These are phyloP conservation scores for Asteroscopus sphinx DNA, from an alignment of 2,888 invertebrate species.

Conservation along the genomic window DNA sequence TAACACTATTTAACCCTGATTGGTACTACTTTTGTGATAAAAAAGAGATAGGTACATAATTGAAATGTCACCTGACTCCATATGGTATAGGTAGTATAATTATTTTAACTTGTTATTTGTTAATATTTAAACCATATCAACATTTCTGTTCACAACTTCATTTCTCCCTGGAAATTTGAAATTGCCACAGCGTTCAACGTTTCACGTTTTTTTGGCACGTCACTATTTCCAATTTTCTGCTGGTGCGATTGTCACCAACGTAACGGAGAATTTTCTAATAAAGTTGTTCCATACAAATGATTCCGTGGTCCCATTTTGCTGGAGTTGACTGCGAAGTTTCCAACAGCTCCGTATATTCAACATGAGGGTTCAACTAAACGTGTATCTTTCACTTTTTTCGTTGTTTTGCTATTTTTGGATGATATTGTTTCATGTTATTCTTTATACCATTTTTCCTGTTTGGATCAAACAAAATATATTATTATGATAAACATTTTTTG, in stretches of 20 bases:
- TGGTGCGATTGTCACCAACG: conserved; percentile 56
- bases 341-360: conserved; percentile 31
- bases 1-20: too few relatives aligned
- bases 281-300: conserved; percentile 59
- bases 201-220: conserved; percentile 60
- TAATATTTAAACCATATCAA: too few relatives aligned
- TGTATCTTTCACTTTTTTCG: conserved; percentile 29
- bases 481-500: neutral
- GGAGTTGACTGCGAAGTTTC: conserved; percentile 36
- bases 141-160: neutral
- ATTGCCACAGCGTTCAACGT: conserved; percentile 21
- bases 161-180: conserved; percentile 18
- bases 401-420: conserved; percentile 23
- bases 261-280: conserved; percentile 59
- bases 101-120: too few relatives aligned
- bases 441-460: conserved; percentile 12
- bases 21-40: too few relatives aligned
- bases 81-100: too few relatives aligned
- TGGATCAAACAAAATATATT: neutral
- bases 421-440: conserved; percentile 17
- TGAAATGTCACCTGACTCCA: too few relatives aligned
- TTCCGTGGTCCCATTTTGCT: conserved; percentile 49
- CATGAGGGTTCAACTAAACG: conserved; percentile 29
- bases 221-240: conserved; percentile 69
- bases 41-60: too few relatives aligned